Base-by-base conservation (phyloP, 2,888 invertebrate genomes). In the Nemapogon koenigi region DNA sequence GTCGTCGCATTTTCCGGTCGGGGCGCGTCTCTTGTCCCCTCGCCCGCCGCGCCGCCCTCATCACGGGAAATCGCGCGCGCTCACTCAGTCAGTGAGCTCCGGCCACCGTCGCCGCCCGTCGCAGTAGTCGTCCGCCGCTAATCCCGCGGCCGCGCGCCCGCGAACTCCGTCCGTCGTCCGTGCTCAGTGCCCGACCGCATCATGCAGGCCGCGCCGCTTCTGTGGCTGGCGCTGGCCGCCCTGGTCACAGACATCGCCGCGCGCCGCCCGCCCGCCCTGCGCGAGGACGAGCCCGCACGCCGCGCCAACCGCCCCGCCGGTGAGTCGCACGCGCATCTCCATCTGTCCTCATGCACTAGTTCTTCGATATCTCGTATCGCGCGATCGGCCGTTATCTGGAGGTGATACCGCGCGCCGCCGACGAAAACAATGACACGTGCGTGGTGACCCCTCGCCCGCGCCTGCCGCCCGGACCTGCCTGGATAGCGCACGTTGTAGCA, bases 271-370 rank as follows among this genome's bases (percentile, higher is more conserved):
- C 86, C 86, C 47, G 72, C 83, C 49, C 71, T 86, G 57, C 71
- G 81, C 42, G 86, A 86, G 64, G 86, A 87, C 63, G 84, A 86
- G 54, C 86, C 84, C 62, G 82, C 82, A 48, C 80, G 85, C 38
- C 84, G 85, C 52, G 82, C 82, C 57, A 76, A 78, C 50, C 78
- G 86, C 46, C 84, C 85, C 54, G 86, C 86, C 68, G 87, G 87
- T 87, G 69, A 85, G 85, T 81, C 49, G 22, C 30, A 38, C 18
- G 26, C 38, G 50, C 48, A 47, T 44, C 46, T 44, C 46, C 43
- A 35, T 46, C 49, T 46, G 25, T 40, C 38, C 8, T n/a, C 27
- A 22, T 13, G 53, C 10, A 14, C 13, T 19, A 39, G 27, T 41
- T 45, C 43, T 42, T 46, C 42, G 41, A 40, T 46, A 46, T 38